phyloP scores from a whole-genome alignment of 2,888 invertebrate species.

The Troides helena region DNA sequence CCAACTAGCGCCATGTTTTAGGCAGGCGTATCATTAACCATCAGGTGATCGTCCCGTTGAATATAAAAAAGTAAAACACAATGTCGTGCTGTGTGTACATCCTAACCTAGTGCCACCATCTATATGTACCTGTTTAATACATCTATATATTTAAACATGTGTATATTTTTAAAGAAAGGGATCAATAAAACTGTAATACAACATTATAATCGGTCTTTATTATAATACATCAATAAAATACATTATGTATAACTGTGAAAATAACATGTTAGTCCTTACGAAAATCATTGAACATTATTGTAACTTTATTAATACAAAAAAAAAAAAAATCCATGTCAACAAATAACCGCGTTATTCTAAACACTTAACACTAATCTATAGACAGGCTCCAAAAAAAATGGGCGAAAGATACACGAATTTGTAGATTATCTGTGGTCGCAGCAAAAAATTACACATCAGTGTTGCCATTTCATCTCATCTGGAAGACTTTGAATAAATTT shows the following conservation, averaged over 20 bases:
- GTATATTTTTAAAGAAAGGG: not conserved
- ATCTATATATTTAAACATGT: not conserved
- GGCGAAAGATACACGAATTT: constrained; percentile 9
- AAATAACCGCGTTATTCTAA: constrained; percentile 22
- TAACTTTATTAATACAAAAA: constrained; percentile 25
- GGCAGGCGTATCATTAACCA: too few relatives aligned
- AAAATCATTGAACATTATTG: constrained; percentile 20
- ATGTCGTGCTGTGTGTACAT: too few relatives aligned
- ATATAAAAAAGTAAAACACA: too few relatives aligned
- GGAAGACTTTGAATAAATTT: constrained; percentile 31
- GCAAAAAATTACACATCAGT: not conserved
- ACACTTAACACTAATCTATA: constrained; percentile 13
- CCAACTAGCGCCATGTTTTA: too few relatives aligned
- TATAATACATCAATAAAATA: constrained; percentile 71
- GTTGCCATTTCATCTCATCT: constrained; percentile 27
- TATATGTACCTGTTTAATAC: too few relatives aligned
- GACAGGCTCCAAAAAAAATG: constrained; percentile 11
- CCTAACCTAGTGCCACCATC: too few relatives aligned
- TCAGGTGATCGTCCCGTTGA: too few relatives aligned
- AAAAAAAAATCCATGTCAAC: constrained; percentile 23
- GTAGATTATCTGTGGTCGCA: constrained; percentile 19
- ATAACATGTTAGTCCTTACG: constrained; percentile 49
- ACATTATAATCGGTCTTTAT: constrained; percentile 48
- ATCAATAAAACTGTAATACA: constrained; percentile 34
- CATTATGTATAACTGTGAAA: constrained; percentile 67